A percentile compares a stretch with the other conserved stretches of the same genome.
Conservation (phyloP, 2,797 vertebrate species). For the Karalla daura region DNA sequence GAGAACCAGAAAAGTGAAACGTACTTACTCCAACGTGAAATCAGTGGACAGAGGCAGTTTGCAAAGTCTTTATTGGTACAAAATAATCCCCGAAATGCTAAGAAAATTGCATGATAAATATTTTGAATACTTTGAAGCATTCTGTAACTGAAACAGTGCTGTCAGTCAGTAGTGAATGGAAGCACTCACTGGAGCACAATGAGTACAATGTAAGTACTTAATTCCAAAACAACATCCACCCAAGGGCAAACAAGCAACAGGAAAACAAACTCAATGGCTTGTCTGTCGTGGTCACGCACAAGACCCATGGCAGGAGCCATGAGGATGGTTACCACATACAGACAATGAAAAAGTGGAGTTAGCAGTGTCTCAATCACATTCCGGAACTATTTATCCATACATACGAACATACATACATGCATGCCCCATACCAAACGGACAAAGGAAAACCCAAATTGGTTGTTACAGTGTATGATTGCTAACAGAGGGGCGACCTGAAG, state of each 20-base stretch:
- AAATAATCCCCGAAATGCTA: slow-evolving; percentile 53
- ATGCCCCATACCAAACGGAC: no score
- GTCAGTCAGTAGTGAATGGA: slow-evolving; percentile 68
- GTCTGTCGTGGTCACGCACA: slow-evolving; percentile 31
- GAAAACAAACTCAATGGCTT: slow-evolving; percentile 32
- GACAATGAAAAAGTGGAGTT: slow-evolving; percentile 30
- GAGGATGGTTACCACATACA: slow-evolving; percentile 29
- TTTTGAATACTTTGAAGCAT: slow-evolving; percentile 66
- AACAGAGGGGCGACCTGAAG: slow-evolving; percentile 18
- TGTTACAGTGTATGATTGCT: neutral
- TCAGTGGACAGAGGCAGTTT: slow-evolving; percentile 32
- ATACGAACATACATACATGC: no score
- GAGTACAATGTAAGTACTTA: slow-evolving; percentile 37
- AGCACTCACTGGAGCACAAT: slow-evolving; percentile 66
- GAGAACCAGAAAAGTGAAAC: slow-evolving; percentile 3
- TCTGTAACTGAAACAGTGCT: slow-evolving; percentile 60
- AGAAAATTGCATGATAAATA: slow-evolving; percentile 73
- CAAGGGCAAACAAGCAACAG: slow-evolving; percentile 26
- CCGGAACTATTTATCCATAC: no score
- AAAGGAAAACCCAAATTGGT: slow-evolving; percentile 17
- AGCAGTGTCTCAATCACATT: slow-evolving; percentile 56
- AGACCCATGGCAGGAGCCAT: slow-evolving; percentile 19
- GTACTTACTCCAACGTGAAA: slow-evolving; percentile 1
- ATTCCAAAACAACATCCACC: slow-evolving; percentile 45
- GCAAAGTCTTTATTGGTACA: slow-evolving; percentile 73